phyloP scores from a whole-genome alignment of 2,888 invertebrate species.

The Acanthopleura granulata region DNA sequence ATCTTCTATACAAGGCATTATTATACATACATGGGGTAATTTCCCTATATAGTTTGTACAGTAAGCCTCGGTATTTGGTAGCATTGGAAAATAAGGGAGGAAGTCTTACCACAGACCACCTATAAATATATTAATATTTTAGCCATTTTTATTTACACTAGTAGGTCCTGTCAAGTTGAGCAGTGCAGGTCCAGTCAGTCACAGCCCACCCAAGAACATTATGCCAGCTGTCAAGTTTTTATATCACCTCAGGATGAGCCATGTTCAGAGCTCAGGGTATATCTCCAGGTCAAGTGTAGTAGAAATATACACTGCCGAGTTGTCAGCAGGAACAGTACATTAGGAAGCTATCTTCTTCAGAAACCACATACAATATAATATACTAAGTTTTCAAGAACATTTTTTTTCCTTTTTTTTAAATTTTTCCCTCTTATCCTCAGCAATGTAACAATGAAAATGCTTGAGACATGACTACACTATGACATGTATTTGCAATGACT shows the following conservation, averaged over 20 bases:
- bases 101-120: constrained; percentile 16
- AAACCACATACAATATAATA: no score
- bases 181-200: constrained; percentile 6
- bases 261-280: no score
- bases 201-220: not conserved
- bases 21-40: constrained; percentile 33
- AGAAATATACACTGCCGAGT: no score
- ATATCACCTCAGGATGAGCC: no score
- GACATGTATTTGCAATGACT: not conserved
- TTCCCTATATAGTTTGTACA: constrained; percentile 34
- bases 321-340: no score
- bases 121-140: constrained; percentile 19
- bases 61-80: constrained; percentile 28
- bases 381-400: no score
- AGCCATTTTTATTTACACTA: constrained; percentile 20
- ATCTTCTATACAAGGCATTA: constrained; percentile 43
- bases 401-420: not conserved
- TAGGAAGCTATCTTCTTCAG: no score
- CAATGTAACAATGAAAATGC: not conserved
- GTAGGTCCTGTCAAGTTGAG: constrained; percentile 17
- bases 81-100: constrained; percentile 15
- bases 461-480: not conserved
- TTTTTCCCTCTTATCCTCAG: not conserved
- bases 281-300: no score
- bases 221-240: no score